Base-by-base conservation (phyloP, 2,113 vertebrate species). In the Nannospalax galili region DNA sequence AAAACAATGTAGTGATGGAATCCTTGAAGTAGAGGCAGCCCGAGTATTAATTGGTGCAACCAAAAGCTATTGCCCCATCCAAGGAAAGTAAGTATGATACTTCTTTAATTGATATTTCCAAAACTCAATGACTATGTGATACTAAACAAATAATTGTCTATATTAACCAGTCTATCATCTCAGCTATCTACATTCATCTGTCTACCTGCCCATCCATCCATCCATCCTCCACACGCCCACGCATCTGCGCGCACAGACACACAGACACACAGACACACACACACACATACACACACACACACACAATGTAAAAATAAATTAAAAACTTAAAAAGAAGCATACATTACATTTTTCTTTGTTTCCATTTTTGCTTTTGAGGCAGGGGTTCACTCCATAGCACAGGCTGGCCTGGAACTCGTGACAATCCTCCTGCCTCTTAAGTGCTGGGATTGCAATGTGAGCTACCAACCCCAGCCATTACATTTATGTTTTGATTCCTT, bases 41-140 rank as follows among this genome's bases (percentile, higher is more conserved):
- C 95, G 92, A 12, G 97, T 95, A 94, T 64, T 98, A 92, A 98
- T 97, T 86, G 96, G 97, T 70, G 97, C 97, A 35, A 88, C 93
- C 58, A 98, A 97, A 92, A 97, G 73, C 88, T 97, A 91, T 65
- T 96, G 93, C 45, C 81, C 82, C 35, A 75, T 94, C 48, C 87
- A 69, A 40, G 96, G 96, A 96, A 98, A 97, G 97, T 98, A 95
- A 97, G 97, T 97, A 4, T 64, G 35, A 40, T 26, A 45, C 3
- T 65, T 95, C 75, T 80, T 84, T 82, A 73, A 86, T 56, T 73
- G 26, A 3, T 52, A 56, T 86, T 91, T 93, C 28, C 16, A 79
- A 64, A 85, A 92, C 40, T 37, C 30, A 90, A 62, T 90, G 30
- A 24, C 17, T 78, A 26, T 82, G 45, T 88, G n/a, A 82, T 35